Evolutionary conservation across 2,113 vertebrate species (phyloP), one percentile per base, ranked within the genome.

Genomic region (Egretta garzetta): DNA sequence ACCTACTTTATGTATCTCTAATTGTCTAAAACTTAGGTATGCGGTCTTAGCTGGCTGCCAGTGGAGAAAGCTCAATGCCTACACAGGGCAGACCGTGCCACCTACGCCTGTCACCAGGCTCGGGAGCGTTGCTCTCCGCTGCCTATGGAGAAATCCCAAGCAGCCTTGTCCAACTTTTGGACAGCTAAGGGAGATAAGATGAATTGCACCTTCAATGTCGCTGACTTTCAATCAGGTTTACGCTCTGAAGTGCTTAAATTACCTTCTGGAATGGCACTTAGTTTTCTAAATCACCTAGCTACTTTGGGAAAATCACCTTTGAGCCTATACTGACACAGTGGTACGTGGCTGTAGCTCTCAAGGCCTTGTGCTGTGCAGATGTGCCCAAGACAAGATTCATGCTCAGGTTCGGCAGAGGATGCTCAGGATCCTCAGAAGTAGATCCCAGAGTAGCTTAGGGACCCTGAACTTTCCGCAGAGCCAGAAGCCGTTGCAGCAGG

Each of bases 201-300:
- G 52, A 75, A 82, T 68, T 77, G 16, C 47, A 35, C n/a, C 79
- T 27, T 60, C 72, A 56, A 8, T 68, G 43, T 45, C 66, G 85
- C 43, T 45, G 74, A 39, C 56, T 93, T 93, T 58, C 73, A 79
- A 9, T 80, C 60, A 64, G 21, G 2, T 72, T 53, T 37, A 60
- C 33, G 18, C 30, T 58, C 79, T 58, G 18, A 85, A 87, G 53
- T 80, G 77, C 74, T 79, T 77, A 76, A 85, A 91, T 95, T 53
- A 53, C 80, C 49, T 75, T 67, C 70, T 59, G 75, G 87, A 85
- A 52, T n/a, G 70, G 41, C 73, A 73, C 26, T 93, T 58, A 24
- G 60, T 37, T 84, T 77, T 71, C 60, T 80, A 64, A 90, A 79
- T 73, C 66, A 43, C 32, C 73, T 11, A 43, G 47, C 59, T 79